These are phyloP conservation scores for Procambarus virginalis DNA, from an alignment of 1,140 invertebrate genomes.

Conservation along the genomic window DNA sequence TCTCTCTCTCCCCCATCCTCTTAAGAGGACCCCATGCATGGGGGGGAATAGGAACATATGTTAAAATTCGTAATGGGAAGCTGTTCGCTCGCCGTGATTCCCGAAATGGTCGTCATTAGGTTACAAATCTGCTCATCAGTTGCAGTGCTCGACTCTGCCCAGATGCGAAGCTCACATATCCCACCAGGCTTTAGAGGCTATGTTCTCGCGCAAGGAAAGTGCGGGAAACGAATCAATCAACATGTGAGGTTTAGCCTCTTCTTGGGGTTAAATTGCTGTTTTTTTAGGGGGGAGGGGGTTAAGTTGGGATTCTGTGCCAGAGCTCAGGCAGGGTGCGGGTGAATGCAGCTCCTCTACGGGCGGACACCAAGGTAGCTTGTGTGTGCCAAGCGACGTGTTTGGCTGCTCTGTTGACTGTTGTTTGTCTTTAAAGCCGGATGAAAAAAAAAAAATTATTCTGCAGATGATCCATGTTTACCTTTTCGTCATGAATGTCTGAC, in stretches of 20 bases:
- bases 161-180: background rate
- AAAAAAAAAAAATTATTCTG: too few relatives aligned
- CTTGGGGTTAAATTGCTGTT: slow-evolving; percentile 12
- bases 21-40: background rate
- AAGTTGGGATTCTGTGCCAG: slow-evolving; percentile 14
- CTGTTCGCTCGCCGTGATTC: slow-evolving; percentile 27
- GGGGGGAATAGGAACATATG: background rate
- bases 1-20: background rate
- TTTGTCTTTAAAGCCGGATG: too few relatives aligned
- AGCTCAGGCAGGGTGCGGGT: background rate
- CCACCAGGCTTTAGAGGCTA: background rate
- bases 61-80: slow-evolving; percentile 26
- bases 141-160: background rate
- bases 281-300: slow-evolving; percentile 11
- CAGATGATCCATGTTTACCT: too few relatives aligned
- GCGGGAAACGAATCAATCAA: slow-evolving; percentile 2
- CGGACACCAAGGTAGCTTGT: too few relatives aligned
- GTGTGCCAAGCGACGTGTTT: too few relatives aligned
- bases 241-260: background rate
- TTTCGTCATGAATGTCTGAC: too few relatives aligned
- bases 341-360: too few relatives aligned
- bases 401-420: too few relatives aligned
- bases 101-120: slow-evolving; percentile 32
- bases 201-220: background rate
- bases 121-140: slow-evolving; percentile 36